These are phyloP conservation scores for Trileptium ribeirensis DNA, from an alignment of 2,888 invertebrate species.

Conservation along the genomic window DNA sequence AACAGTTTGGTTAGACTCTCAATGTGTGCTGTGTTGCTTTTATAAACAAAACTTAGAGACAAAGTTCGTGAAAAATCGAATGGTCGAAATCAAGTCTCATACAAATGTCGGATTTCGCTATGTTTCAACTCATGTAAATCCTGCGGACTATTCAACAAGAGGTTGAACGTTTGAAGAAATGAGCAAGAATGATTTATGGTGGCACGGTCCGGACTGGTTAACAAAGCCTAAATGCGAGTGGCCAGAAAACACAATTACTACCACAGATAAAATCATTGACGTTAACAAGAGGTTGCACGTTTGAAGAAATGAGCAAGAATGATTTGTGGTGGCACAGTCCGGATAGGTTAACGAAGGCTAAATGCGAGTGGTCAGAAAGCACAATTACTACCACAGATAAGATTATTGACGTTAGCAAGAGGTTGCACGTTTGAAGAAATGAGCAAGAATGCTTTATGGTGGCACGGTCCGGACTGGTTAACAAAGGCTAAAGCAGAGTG, in stretches of 20 bases:
- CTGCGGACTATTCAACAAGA: slow-evolving; percentile 36
- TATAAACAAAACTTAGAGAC: background rate
- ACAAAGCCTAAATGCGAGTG: background rate
- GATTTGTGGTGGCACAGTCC: too few relatives aligned
- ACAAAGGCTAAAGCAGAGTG: too few relatives aligned
- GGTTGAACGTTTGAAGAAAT: background rate
- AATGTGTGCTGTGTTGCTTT: slow-evolving; percentile 10
- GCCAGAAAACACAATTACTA: background rate
- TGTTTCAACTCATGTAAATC: slow-evolving; percentile 35
- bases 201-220: background rate
- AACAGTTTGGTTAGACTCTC: background rate
- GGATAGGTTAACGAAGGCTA: too few relatives aligned
- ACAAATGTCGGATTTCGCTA: background rate
- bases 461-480: too few relatives aligned
- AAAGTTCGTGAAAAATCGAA: slow-evolving; percentile 8
- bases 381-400: too few relatives aligned
- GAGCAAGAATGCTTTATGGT: too few relatives aligned
- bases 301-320: too few relatives aligned
- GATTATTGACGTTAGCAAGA: too few relatives aligned
- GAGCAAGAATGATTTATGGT: background rate
- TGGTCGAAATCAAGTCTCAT: background rate
- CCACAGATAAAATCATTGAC: too few relatives aligned
- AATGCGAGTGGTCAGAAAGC: too few relatives aligned
- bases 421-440: too few relatives aligned
- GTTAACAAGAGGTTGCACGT: too few relatives aligned